Conservation (phyloP, 1,140 invertebrate genomes). For the Acarapis woodi region DNA sequence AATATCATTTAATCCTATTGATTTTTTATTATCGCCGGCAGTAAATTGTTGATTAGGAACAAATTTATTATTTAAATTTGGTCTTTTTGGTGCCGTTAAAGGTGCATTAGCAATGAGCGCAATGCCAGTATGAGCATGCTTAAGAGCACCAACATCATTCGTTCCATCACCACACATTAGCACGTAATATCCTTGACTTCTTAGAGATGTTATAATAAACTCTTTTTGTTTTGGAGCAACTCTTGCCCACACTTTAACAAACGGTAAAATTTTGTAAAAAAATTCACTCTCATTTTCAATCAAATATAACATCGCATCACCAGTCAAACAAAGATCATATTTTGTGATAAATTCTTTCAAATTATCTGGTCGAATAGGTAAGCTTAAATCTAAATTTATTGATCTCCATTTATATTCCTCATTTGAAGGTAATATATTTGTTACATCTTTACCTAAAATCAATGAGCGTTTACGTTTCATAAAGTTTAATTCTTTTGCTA, state of each 20-base stretch:
- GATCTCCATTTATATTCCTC: constrained; percentile 43
- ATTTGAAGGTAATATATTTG: constrained; percentile 10
- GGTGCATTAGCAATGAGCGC: constrained; percentile 7
- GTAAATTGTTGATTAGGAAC: background rate
- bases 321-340: constrained; percentile 76
- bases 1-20: background rate
- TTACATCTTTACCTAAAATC: constrained; percentile 26
- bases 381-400: constrained; percentile 34
- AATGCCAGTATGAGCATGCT: constrained; percentile 78
- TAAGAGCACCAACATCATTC: constrained; percentile 98
- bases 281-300: constrained; percentile 29
- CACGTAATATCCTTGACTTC: constrained; percentile 55
- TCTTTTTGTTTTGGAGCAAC: constrained; percentile 93
- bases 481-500: constrained; percentile 75
- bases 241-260: constrained; percentile 62
- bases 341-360: constrained; percentile 5
- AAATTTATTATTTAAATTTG: background rate
- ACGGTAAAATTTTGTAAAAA: constrained; percentile 41
- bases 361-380: constrained; percentile 17
- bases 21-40: background rate
- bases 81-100: background rate
- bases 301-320: constrained; percentile 50
- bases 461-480: constrained; percentile 33
- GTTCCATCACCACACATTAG: constrained; percentile 99
- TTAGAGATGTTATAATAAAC: constrained; percentile 61